Base-by-base conservation (phyloP, 1,140 invertebrate genomes). In the Neodiprion pinetum region DNA sequence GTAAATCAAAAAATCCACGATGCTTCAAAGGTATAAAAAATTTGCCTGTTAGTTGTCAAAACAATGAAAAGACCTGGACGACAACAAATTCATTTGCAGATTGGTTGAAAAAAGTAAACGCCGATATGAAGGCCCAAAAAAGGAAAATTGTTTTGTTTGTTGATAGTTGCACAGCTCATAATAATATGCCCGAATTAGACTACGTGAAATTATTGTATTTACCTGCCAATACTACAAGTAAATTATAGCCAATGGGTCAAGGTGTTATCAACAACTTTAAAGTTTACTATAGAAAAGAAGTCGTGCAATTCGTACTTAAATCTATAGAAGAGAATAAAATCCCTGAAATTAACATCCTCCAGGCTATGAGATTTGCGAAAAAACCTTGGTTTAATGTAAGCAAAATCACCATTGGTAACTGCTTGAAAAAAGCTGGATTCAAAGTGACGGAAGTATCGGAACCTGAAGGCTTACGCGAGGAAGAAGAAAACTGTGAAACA, bases 211-310 rank as follows among this genome's bases (percentile, higher is more conserved):
- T 89, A 4, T 72, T 82, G 28, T 90, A 87, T 80, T 79, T 90
- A 48, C 88, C 88, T 48, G 79, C 85, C 21, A 90, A 90, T 79
- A 88, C 85, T 1, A 90, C 89, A 40, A 85, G 83, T 10, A 78
- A 83, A 70, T 75, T 90, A 14, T 88, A 91, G 79, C 88, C 87
- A 66, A 79, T 91, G 76, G 87, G 90, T 80, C 85, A 87, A 80
- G 86, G 86, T 17, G 84, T 90, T 66, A 90, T 90, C 74, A 78
- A 82, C 71, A 84, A 82, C 72, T 80, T 86, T 67, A 86, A 87
- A 80, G 73, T 72, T 50, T 80, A 75, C 72, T 85, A 85, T 71
- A 74, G 81, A 67, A 65, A 78, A 9, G 73, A 74, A 70, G 76
- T 82, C 70, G 74, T 83, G 65, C 77, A 77, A 61, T 65, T 74